These are phyloP conservation scores for Leptoclinus maculatus DNA, from an alignment of 2,797 vertebrate species.

Conservation along the genomic window DNA sequence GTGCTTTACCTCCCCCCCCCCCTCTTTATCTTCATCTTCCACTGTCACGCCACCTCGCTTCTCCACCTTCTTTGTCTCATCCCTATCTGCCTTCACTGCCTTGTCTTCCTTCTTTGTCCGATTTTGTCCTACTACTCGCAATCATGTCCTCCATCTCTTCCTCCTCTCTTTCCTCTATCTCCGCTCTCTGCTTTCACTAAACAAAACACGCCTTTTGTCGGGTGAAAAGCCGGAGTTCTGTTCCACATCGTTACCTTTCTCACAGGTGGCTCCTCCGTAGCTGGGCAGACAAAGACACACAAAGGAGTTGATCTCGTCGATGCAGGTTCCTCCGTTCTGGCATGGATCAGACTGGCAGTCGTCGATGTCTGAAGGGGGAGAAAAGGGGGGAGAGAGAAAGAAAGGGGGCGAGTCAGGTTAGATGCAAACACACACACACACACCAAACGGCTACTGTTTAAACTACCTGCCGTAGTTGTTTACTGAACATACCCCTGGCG, in stretches of 20 bases:
- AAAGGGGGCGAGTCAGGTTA: constrained; percentile 7
- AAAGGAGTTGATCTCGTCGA: constrained; percentile 94
- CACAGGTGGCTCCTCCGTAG: constrained; percentile 93
- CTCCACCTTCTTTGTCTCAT: constrained; percentile 7
- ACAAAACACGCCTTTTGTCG: neutral
- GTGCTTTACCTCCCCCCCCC: constrained; percentile 1
- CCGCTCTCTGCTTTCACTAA: neutral
- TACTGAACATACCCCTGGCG: constrained; percentile 30
- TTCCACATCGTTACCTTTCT: constrained; percentile 87
- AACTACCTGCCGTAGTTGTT: constrained; percentile 51
- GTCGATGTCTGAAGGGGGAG: constrained; percentile 88
- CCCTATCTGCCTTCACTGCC: neutral
- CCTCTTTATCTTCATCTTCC: constrained; percentile 10
- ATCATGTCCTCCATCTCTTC: constrained; percentile 13
- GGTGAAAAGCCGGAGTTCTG: constrained; percentile 3
- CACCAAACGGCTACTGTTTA: constrained; percentile 18
- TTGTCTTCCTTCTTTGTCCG: constrained; percentile 17
- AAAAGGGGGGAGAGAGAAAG: neutral
- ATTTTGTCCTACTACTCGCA: neutral
- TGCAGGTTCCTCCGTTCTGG: constrained; percentile 96
- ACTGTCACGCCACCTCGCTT: constrained; percentile 10
- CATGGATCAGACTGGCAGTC: constrained; percentile 96
- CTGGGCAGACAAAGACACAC: constrained; percentile 96
- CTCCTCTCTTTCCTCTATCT: neutral
- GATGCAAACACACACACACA: constrained; percentile 25